Percentiles rank a stretch among this genome's conserved stretches.
Evolutionary conservation across 2,797 vertebrate genomes (phyloP).

Genomic region (Loris lydekkerianus): DNA sequence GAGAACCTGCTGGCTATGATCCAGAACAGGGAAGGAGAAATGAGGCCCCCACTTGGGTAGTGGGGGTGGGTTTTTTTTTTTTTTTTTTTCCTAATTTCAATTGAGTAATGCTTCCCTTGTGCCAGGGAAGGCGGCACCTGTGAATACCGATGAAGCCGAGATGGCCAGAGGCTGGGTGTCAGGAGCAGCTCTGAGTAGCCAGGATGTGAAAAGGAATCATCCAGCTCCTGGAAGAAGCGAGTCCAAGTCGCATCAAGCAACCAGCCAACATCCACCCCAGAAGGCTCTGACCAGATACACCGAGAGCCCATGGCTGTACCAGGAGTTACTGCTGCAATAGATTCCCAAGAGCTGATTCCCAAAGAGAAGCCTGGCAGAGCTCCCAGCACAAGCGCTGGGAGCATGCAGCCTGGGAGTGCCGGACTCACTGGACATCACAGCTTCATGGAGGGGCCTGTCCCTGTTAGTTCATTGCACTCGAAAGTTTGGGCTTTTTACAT

Average conservation of each 20-base stretch:
- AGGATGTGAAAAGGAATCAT: not conserved
- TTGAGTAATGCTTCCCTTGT: not conserved
- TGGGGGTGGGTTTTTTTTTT: not conserved
- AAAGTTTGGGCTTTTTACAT: not conserved
- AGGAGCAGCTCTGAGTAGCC: not conserved
- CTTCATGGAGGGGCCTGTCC: accelerated
- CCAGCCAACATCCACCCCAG: not conserved
- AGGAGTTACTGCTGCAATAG: not conserved
- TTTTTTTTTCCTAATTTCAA: not conserved
- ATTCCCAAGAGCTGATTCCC: not conserved
- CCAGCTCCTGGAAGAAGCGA: accelerated
- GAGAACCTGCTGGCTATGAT: not conserved
- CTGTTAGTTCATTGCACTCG: accelerated
- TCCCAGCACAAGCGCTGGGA: not conserved
- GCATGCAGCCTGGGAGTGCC: not conserved
- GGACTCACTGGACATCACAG: accelerated
- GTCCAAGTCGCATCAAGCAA: accelerated
- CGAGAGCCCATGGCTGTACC: accelerated
- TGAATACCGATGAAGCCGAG: no score
- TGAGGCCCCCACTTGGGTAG: not conserved
- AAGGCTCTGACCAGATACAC: accelerated
- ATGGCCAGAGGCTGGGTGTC: not conserved
- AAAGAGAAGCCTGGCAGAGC: not conserved
- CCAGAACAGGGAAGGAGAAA: not conserved
- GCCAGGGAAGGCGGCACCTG: not conserved